Base-by-base conservation (phyloP, 2,797 vertebrate genomes). In the Tragopan temminckii region DNA sequence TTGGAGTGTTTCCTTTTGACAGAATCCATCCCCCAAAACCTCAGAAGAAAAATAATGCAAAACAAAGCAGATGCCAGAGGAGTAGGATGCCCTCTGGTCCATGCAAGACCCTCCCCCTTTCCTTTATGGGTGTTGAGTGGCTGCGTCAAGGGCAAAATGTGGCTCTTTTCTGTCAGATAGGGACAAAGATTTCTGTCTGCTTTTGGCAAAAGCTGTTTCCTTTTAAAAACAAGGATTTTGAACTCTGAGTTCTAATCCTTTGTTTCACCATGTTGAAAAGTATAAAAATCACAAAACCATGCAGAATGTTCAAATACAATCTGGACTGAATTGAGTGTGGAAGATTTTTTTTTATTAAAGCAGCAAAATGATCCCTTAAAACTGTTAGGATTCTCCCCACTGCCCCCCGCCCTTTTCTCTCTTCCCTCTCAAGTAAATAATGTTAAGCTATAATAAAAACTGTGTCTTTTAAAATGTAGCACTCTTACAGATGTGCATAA, bases 401-500 rank as follows among this genome's bases (percentile, higher is more conserved):
- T 62, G 16, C 10, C 36, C 36, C 17, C 16, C 27, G 5, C 15
- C 7, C 16, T 25, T 27, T 27, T 11, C 17, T 29, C 38, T 8
- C 18, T 29, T 53, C 78, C 38, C 35, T 31, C 12, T 36, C 78
- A 94, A 61, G 67, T 85, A 89, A 94, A 95, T 91, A 93, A 92
- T 66, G 57, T 94, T 94, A 95, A 93, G 42, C 48, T 94, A 23
- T 92, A 95, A 88, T 85, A 95, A 94, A 96, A 95, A 85, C 14
- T 57, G 71, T 91, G 74, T 91, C 75, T 92, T 95, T 97, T 88
- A 96, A 94, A 93, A 85, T 12, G 2, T 67, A 91, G 15, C 59
- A 80, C 45, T 86, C 53, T 94, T 96, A 85, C 67, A 97, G 93
- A 96, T 93, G 85, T 96, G 63, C 46, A 45, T 85, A 95, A 96